phyloP scores from a whole-genome alignment of 2,888 invertebrate species.

The Tetragonisca angustula region DNA sequence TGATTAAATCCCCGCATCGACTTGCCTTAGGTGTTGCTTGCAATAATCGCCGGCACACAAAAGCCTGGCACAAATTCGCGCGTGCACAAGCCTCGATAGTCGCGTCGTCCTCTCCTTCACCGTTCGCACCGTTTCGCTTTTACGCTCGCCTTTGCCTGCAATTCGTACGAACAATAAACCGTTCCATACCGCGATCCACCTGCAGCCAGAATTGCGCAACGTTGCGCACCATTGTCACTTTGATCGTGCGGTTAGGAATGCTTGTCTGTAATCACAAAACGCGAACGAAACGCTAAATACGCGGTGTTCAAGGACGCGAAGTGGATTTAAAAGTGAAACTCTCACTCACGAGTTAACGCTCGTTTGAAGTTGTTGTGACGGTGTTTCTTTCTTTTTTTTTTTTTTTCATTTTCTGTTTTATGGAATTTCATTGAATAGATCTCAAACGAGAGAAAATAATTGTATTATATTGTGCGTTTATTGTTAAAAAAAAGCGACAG shows the following conservation, averaged over 20 bases:
- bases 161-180: conserved; percentile 16
- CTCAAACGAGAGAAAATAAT: too few species aligned
- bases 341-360: neutral
- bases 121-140: neutral
- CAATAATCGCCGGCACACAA: conserved; percentile 40
- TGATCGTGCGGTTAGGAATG: neutral
- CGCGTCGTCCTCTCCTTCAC: neutral
- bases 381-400: too few species aligned
- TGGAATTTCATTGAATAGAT: too few species aligned
- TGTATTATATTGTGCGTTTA: too few species aligned
- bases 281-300: neutral
- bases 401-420: too few species aligned
- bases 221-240: conserved; percentile 1
- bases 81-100: conserved; percentile 20
- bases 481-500: too few species aligned
- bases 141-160: neutral
- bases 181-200: neutral
- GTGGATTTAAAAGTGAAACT: neutral
- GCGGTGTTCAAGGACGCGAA: neutral
- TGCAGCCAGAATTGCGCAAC: neutral
- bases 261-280: neutral
- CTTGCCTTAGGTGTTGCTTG: conserved; percentile 42
- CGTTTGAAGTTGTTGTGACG: too few species aligned
- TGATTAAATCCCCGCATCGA: conserved; percentile 58
- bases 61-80: conserved; percentile 35